Evolutionary conservation across 2,888 invertebrate genomes (phyloP).

Genomic region (Torymus tubicola): DNA sequence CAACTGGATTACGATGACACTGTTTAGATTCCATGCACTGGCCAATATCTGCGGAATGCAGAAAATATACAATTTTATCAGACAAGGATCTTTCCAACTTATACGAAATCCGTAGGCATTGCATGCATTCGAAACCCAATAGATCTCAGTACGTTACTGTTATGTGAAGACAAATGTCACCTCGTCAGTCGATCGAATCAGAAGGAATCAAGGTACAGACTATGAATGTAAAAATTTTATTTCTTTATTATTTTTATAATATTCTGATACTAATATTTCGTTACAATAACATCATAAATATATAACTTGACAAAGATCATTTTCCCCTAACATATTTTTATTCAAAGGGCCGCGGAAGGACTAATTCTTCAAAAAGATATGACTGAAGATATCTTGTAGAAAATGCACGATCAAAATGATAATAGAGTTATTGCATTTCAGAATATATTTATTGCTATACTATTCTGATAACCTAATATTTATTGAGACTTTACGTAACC

Average conservation of each 20-base stretch:
- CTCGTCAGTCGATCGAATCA: constrained; percentile 54
- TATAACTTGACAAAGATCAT: neutral
- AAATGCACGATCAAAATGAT: neutral
- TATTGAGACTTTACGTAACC: neutral
- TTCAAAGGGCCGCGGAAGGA: neutral
- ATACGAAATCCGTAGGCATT: neutral
- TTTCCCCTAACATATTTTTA: neutral
- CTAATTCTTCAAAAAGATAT: neutral
- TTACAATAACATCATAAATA: no score
- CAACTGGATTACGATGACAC: constrained; percentile 31
- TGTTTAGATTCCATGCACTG: constrained; percentile 35
- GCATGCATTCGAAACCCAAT: constrained; percentile 1
- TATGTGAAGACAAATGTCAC: constrained; percentile 33
- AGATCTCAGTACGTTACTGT: constrained; percentile 7
- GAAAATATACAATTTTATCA: constrained; percentile 38
- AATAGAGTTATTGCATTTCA: neutral
- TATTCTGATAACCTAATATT: constrained; percentile 36
- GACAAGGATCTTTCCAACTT: neutral
- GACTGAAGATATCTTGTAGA: neutral
- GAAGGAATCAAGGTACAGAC: constrained; percentile 7
- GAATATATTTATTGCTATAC: constrained; percentile 11
- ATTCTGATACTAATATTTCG: no score
- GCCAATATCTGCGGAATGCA: constrained; percentile 31
- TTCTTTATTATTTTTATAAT: neutral
- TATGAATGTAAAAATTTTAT: constrained; percentile 4